Evolutionary conservation across 2,888 invertebrate species (phyloP).

Genomic region (Thymelicus lineola): DNA sequence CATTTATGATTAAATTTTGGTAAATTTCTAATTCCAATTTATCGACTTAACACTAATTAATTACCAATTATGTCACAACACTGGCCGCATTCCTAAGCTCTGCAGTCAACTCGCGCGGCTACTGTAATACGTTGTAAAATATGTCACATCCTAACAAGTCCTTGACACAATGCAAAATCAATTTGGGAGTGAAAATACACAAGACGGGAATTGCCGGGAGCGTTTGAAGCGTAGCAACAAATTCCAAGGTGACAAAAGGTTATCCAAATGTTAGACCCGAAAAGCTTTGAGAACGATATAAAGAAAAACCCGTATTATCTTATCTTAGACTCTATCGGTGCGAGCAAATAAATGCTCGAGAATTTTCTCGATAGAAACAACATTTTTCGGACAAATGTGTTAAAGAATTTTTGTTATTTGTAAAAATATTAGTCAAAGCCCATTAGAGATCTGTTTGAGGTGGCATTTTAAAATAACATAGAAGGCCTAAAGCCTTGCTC

Average conservation of each 20-base stretch:
- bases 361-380: not conserved
- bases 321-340: constrained; percentile 12
- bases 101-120: too few relatives aligned
- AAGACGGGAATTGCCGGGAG: not conserved
- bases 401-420: constrained; percentile 1
- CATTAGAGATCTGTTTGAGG: too few relatives aligned
- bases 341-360: constrained; percentile 11
- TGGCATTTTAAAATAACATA: too few relatives aligned
- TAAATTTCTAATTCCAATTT: too few relatives aligned
- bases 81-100: too few relatives aligned
- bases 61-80: too few relatives aligned
- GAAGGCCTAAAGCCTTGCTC: too few relatives aligned
- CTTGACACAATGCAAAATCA: not conserved
- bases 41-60: too few relatives aligned
- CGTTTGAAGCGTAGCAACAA: not conserved
- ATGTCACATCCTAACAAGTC: not conserved
- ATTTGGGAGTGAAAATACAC: constrained; percentile 1
- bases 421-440: not conserved
- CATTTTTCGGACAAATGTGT: not conserved
- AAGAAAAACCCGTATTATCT: constrained; percentile 25
- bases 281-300: constrained; percentile 7
- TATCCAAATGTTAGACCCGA: constrained; percentile 4
- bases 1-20: too few relatives aligned
- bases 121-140: too few relatives aligned
- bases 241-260: constrained; percentile 7